phyloP scores from a whole-genome alignment of 2,797 vertebrate species.

The Helostoma temminkii region DNA sequence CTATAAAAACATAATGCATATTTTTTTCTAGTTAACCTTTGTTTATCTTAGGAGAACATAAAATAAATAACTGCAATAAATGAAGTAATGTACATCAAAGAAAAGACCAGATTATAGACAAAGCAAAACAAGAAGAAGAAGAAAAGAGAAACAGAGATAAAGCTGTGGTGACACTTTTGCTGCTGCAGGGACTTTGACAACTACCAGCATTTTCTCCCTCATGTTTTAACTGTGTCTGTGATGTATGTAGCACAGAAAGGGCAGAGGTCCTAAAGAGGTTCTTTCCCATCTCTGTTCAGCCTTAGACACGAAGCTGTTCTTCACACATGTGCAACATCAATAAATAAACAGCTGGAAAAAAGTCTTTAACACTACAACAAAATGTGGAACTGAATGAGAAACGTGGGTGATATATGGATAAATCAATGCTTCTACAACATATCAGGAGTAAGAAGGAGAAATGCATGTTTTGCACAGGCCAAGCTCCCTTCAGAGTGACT shows the following conservation, averaged over 20 bases:
- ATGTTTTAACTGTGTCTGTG: conserved; percentile 60
- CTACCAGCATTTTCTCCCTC: conserved; percentile 44
- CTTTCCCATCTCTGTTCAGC: conserved; percentile 54
- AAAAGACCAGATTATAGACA: conserved; percentile 18
- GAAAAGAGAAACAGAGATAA: conserved; percentile 9
- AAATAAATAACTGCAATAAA: conserved; percentile 17
- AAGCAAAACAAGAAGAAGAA: neutral
- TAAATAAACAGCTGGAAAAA: conserved; percentile 54
- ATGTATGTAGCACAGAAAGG: conserved; percentile 47
- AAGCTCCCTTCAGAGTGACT: conserved; percentile 2
- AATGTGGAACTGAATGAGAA: conserved; percentile 17
- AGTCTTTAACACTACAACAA: conserved; percentile 13
- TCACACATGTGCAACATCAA: conserved; percentile 51
- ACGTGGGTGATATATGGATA: conserved; percentile 3
- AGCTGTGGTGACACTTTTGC: conserved; percentile 27
- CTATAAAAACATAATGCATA: conserved; percentile 8
- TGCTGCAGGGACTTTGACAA: conserved; percentile 53
- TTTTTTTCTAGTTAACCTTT: conserved; percentile 16
- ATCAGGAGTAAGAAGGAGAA: neutral
- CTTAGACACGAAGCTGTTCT: conserved; percentile 48
- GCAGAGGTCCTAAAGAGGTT: conserved; percentile 59
- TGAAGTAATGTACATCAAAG: neutral
- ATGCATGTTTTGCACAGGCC: neutral
- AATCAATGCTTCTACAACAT: conserved; percentile 6
- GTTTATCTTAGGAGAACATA: neutral